These are phyloP conservation scores for Podocnemis expansa DNA, from an alignment of 2,113 vertebrate species.

Conservation along the genomic window DNA sequence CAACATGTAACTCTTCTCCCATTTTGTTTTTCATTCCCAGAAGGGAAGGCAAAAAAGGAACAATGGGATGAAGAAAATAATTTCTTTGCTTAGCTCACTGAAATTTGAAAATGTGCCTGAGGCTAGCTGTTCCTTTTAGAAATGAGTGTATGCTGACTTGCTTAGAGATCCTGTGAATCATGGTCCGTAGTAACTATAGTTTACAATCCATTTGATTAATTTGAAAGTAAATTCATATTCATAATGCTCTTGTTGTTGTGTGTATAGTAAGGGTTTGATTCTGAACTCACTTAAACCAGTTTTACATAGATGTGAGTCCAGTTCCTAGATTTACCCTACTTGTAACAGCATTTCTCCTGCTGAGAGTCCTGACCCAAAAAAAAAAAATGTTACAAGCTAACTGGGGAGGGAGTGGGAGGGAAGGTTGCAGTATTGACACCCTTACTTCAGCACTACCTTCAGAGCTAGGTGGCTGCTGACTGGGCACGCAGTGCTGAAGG, in stretches of 20 bases:
- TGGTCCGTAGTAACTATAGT: slow-evolving; percentile 4
- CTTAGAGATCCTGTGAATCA: background rate
- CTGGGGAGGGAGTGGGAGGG: too few relatives aligned
- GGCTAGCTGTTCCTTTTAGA: background rate
- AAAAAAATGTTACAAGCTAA: too few relatives aligned
- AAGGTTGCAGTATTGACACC: too few relatives aligned
- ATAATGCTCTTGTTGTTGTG: background rate
- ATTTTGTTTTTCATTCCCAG: slow-evolving; percentile 1
- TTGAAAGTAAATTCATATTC: slow-evolving; percentile 26
- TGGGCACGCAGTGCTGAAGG: too few relatives aligned
- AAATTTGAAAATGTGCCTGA: background rate
- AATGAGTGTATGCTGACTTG: background rate
- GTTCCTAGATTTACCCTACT: background rate
- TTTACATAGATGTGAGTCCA: background rate
- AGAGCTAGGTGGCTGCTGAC: too few relatives aligned
- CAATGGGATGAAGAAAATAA: background rate
- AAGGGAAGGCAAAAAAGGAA: background rate
- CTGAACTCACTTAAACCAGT: background rate
- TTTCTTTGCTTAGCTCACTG: background rate
- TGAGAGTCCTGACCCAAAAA: too few relatives aligned
- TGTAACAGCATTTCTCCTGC: background rate
- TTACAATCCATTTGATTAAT: background rate
- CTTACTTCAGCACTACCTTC: too few relatives aligned
- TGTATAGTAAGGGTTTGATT: background rate
- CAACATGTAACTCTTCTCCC: background rate